A percentile compares a stretch with the other conserved stretches of the same genome.
Evolutionary conservation across 2,113 vertebrate species (phyloP).

Genomic region (Notothenia rossii): DNA sequence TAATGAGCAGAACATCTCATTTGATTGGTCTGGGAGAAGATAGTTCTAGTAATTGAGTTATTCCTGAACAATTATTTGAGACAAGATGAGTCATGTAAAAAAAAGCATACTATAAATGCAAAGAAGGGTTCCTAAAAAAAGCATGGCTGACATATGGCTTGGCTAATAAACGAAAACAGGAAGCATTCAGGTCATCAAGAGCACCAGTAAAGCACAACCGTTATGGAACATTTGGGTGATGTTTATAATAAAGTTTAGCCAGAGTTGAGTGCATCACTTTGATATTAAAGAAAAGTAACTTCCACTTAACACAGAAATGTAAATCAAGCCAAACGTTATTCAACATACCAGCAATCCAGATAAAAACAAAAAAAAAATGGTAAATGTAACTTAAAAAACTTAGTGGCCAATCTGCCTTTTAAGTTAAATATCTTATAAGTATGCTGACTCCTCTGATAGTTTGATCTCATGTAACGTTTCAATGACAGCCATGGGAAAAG

Average conservation of each 20-base stretch:
- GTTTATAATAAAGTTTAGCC: neutral
- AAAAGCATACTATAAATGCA: neutral
- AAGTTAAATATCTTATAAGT: neutral
- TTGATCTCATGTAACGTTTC: neutral
- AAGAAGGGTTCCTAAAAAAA: neutral
- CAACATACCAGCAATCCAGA: neutral
- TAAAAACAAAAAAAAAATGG: neutral
- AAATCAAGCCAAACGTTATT: neutral
- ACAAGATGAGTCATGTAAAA: conserved; percentile 47
- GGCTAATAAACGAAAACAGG: neutral
- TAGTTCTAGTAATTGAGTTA: conserved; percentile 42
- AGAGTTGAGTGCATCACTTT: neutral
- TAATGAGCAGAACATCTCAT: conserved; percentile 43
- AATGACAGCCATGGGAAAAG: too few relatives aligned
- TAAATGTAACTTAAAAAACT: neutral
- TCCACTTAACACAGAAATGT: neutral
- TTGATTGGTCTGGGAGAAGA: neutral
- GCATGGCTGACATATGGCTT: neutral
- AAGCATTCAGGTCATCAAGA: neutral
- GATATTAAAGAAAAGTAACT: neutral
- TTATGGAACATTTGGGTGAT: neutral
- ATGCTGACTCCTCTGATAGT: neutral
- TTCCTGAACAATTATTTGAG: conserved; percentile 28
- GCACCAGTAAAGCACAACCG: neutral
- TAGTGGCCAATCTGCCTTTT: neutral